Evolutionary conservation across 2,113 vertebrate genomes (phyloP), one percentile per base, ranked within the genome.

Genomic region (Maccullochella peelii): DNA sequence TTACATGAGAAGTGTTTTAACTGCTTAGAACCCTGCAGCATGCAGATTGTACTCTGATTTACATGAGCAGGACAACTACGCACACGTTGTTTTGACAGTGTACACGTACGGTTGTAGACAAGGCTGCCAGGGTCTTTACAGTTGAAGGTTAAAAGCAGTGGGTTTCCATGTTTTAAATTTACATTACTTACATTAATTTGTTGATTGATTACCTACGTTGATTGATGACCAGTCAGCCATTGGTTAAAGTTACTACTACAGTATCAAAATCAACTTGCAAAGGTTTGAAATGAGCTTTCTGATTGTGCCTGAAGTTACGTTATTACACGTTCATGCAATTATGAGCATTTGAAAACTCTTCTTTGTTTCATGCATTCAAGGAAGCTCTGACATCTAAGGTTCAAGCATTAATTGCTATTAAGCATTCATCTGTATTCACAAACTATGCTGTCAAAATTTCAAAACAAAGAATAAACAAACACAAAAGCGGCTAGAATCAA

Each of bases 1-100:
- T 91, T 83, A 89, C 83, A 92, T 87, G 72, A 27, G 44, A 83
- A 63, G 50, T 16, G 57, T 68, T 82, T 76, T 44, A 86, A 78
- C 75, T 62, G 61, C 62, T 66, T 15, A 25, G 0, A 75, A 16
- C 47, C 72, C 84, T 77, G 74, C 79, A 79, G 88, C 72, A 58
- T 21, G 42, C 49, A 75, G 30, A 77, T 25, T 49, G 16, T 65
- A 82, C 21, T 3, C 30, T 49, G 58, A 61, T 75, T 76, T 63
- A 77, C 73, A 84, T 50, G 52, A 79, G n/a, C 6, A 72, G 44
- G 33, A 71, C 30, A 57, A 40, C 20, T 36, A 40, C 1, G 6
- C 30, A 52, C 47, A 27, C 21, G n/a, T 44, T 83, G 67, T 70
- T 87, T 74, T 36, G 33, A 83, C 55, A 62, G 71, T 6, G 23